Evolutionary conservation across 2,888 invertebrate genomes (phyloP), one percentile per base, ranked within the genome.

Genomic region (Conus canariensis): DNA sequence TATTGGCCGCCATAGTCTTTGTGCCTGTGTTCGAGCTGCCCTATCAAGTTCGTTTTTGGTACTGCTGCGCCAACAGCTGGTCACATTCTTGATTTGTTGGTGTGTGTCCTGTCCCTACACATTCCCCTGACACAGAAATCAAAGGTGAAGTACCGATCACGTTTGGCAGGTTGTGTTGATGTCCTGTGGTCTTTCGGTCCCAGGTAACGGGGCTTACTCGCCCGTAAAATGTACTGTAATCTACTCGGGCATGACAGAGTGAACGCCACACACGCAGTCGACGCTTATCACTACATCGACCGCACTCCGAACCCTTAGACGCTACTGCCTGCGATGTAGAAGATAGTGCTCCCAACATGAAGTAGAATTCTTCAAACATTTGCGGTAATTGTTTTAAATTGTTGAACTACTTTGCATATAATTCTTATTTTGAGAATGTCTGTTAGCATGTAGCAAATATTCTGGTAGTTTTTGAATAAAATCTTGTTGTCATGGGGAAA

Each of bases 1-100:
- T 64, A 64, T 91, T 77, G 19, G 88, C 85, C n/a, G 77, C 80
- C 91, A 90, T 91, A 19, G 64, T 85, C 25, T 60, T 30, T 30
- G 60, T 25, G 25, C 16, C 16, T 16, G 10, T 64, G 12, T 64
- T 64, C 64, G 12, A 58, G 56, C 30, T 12, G 5, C 19, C 82
- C 4, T 6, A 19, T 82, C 56, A 82, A 82, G 82, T 82, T 45
- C 56, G 56, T 45, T 56, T 82, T 45, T 19, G 45, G 7, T 22
- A 10, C 19, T 19, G 9, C 80, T 56, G 12, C 80, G 14, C 22
- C 9, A 82, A n/a, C 10, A 8, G 22, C 82, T 14, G 77, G 9
- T 77, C 30, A 77, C 25, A 77, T 30, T 77, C 30, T 77, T 30
- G 25, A 6, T 77, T 77, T 77, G 30, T n/a, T 77, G n/a, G 70